These are phyloP conservation scores for Tylochromis polylepis DNA, from an alignment of 2,113 vertebrate species.

Conservation along the genomic window DNA sequence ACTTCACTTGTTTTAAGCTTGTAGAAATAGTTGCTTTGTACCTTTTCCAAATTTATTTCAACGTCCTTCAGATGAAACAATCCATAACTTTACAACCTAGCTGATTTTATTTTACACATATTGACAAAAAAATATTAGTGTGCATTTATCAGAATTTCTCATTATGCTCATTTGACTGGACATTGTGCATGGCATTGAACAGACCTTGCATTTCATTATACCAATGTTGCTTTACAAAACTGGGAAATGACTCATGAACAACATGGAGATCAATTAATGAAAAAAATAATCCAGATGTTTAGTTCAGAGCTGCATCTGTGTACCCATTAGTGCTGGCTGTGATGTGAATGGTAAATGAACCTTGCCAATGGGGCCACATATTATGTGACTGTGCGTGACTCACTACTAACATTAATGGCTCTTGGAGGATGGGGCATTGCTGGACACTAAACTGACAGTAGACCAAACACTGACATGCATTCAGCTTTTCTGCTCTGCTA, in stretches of 20 bases:
- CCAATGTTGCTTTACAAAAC: background rate
- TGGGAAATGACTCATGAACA: background rate
- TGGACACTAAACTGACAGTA: background rate
- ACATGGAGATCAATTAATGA: background rate
- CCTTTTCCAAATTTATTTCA: too few relatives aligned
- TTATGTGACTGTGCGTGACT: background rate
- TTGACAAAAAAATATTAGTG: background rate
- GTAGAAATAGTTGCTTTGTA: too few relatives aligned
- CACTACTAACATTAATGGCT: background rate
- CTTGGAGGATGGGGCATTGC: background rate
- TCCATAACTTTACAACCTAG: too few relatives aligned
- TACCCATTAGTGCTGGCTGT: background rate
- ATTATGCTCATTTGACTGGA: background rate
- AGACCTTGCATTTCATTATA: background rate
- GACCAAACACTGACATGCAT: background rate
- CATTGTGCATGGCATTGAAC: background rate
- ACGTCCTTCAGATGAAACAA: too few relatives aligned
- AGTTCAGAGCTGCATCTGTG: background rate
- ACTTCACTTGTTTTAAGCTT: too few relatives aligned
- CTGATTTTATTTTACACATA: background rate
- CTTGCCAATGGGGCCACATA: background rate
- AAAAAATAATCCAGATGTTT: background rate
- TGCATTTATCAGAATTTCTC: background rate
- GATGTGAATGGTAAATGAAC: background rate
- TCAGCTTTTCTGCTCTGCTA: background rate